Evolutionary conservation across 1,140 invertebrate species (phyloP).

Genomic region (Drosophila tsacasi): DNA sequence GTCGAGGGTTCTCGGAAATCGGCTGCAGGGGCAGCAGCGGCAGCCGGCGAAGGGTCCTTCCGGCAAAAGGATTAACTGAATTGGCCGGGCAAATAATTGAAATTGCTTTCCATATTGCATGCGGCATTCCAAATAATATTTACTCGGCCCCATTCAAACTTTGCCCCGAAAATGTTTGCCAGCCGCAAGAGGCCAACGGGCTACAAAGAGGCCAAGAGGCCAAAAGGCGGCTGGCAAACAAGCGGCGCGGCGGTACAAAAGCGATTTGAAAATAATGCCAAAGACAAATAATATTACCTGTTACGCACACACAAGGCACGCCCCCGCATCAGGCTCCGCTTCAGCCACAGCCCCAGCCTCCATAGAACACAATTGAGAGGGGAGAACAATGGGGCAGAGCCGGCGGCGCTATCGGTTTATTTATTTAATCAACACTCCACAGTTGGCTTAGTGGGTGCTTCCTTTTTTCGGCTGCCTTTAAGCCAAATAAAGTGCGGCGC

Average conservation of each 20-base stretch:
- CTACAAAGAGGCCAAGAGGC: constrained; percentile 36
- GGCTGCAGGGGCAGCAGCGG: neutral
- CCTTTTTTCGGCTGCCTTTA: constrained; percentile 71
- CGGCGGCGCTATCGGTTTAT: constrained; percentile 71
- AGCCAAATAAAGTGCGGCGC: constrained; percentile 82
- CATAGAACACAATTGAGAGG: constrained; percentile 9
- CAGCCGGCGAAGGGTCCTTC: constrained; percentile 32
- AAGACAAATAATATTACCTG: constrained; percentile 83
- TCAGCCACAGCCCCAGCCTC: neutral
- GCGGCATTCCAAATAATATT: constrained; percentile 58
- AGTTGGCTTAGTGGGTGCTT: constrained; percentile 73
- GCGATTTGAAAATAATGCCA: constrained; percentile 82
- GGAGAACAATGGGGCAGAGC: constrained; percentile 27
- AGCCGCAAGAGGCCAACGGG: constrained; percentile 14
- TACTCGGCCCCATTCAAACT: constrained; percentile 65
- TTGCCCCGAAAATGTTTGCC: constrained; percentile 50
- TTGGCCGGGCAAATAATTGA: constrained; percentile 65
- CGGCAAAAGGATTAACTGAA: constrained; percentile 57
- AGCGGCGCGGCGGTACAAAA: constrained; percentile 65
- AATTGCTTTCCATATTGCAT: constrained; percentile 52
- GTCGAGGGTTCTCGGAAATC: constrained; percentile 42
- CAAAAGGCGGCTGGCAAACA: constrained; percentile 57
- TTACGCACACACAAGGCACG: constrained; percentile 57
- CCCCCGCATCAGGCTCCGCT: neutral
- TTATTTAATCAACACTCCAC: constrained; percentile 84